Percentiles rank a stretch among this genome's conserved stretches.
These are phyloP conservation scores for Hypotaenidia philippensis DNA, from an alignment of 2,797 vertebrate species.

Conservation along the genomic window DNA sequence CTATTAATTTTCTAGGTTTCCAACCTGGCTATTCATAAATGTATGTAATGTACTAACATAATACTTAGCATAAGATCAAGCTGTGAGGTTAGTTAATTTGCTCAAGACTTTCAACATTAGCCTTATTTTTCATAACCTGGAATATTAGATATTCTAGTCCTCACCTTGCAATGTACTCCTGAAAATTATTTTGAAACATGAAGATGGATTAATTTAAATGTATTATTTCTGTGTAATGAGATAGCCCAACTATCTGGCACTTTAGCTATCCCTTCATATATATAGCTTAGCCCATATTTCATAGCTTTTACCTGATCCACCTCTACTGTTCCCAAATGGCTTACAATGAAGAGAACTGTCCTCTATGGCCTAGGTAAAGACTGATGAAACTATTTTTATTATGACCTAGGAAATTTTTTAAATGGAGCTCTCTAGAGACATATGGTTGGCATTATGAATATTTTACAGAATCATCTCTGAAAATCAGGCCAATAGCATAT, in stretches of 20 bases:
- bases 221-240: neutral
- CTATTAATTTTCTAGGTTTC: neutral
- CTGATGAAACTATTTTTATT: conserved; percentile 61
- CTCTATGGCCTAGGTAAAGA: conserved; percentile 38
- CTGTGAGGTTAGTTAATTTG: neutral
- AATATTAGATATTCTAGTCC: neutral
- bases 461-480: conserved; percentile 69
- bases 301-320: neutral
- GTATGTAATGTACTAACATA: neutral
- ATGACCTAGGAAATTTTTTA: conserved; percentile 66
- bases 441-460: conserved; percentile 73
- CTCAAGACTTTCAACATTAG: neutral
- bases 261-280: neutral
- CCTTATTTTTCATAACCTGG: neutral
- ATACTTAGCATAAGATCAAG: neutral
- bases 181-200: neutral
- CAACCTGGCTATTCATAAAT: neutral
- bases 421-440: conserved; percentile 49
- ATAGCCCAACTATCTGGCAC: neutral
- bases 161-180: neutral
- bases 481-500: conserved; percentile 64
- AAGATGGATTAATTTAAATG: neutral
- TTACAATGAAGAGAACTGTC: conserved; percentile 22
- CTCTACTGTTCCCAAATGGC: neutral
- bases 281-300: conserved; percentile 1